A percentile compares a stretch with the other conserved stretches of the same genome.
Conservation (phyloP, 2,888 invertebrate species). For the Troides aeacus region DNA sequence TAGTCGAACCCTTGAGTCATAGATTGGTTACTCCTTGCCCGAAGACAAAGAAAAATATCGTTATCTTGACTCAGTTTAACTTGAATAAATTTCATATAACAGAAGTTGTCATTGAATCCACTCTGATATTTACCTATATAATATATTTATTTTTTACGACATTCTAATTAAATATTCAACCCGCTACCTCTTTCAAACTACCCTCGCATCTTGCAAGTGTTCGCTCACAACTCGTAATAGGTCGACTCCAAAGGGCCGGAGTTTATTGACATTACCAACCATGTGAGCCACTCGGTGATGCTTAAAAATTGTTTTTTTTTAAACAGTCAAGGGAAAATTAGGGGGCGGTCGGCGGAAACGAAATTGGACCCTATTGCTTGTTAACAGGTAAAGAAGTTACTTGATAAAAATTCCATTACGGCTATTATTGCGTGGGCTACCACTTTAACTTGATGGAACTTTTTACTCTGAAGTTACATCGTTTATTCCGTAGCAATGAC, state of each 20-base stretch:
- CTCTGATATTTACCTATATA: too few relatives aligned
- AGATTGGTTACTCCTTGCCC: too few relatives aligned
- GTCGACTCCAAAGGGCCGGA: slow-evolving; percentile 43
- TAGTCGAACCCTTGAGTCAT: too few relatives aligned
- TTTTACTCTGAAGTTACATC: too few relatives aligned
- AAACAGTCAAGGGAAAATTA: neutral
- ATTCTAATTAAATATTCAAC: too few relatives aligned
- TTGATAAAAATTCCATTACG: neutral
- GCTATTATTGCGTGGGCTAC: neutral
- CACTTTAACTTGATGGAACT: too few relatives aligned
- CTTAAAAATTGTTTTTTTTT: slow-evolving; percentile 24
- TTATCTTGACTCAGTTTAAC: too few relatives aligned
- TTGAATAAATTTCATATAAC: too few relatives aligned
- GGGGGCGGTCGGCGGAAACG: neutral
- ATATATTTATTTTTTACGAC: too few relatives aligned
- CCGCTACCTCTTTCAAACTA: slow-evolving; percentile 34
- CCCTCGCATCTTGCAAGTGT: slow-evolving; percentile 32
- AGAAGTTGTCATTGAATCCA: too few relatives aligned
- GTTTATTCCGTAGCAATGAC: too few relatives aligned
- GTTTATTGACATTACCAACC: slow-evolving; percentile 45
- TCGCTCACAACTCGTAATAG: slow-evolving; percentile 32
- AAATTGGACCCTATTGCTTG: slow-evolving; percentile 3
- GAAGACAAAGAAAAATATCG: too few relatives aligned
- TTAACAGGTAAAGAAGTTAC: neutral
- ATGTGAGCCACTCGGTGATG: slow-evolving; percentile 31